Base-by-base conservation (phyloP, 2,888 invertebrate species). In the Troilus luridus region DNA sequence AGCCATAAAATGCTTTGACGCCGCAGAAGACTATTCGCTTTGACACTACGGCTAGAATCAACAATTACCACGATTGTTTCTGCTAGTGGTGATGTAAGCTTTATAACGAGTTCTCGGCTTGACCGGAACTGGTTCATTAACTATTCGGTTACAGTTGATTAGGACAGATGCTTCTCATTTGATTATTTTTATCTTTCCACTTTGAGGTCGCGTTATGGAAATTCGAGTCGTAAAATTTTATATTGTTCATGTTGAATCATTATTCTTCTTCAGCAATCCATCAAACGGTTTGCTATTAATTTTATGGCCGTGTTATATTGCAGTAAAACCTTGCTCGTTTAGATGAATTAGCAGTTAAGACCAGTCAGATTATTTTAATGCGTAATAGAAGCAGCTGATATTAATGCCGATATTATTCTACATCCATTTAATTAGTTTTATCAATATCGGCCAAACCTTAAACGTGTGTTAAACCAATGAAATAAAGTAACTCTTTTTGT, bases 41-140 rank as follows among this genome's bases (percentile, higher is more conserved):
- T 85, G 54, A 10, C n/a, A n/a, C 85, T 56, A 5, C 10, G 21
- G 56, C 56, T n/a, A 56, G 56, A 85, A 85, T 85, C 12, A 85
- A n/a, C 85, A n/a, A 12, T n/a, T 10, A 85, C 56, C 1, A 77
- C 17, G 17, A 77, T 41, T 41, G 72, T 41, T 77, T 77, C 72
- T 77, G 27, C 17, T 19, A 41, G 41, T 24, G 56, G 9, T 85
- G 85, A 85, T 85, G 85, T 58, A 85, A 85, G 85, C 85, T 85
- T 56, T 58, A 56, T 85, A 85, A 58, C 85, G 11, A 56, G 85
- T 58, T 56, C 85, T 85, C 85, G 21, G 12, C 85, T 85, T 85
- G 85, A 85, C 56, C 85, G 85, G 85, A 85, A 85, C n/a, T 14
- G 9, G 12, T 56, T 41, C 7, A 85, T 85, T 85, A 85, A 56